Base-by-base conservation (phyloP, 2,888 invertebrate species). In the Gymnoscelis rufifasciata region DNA sequence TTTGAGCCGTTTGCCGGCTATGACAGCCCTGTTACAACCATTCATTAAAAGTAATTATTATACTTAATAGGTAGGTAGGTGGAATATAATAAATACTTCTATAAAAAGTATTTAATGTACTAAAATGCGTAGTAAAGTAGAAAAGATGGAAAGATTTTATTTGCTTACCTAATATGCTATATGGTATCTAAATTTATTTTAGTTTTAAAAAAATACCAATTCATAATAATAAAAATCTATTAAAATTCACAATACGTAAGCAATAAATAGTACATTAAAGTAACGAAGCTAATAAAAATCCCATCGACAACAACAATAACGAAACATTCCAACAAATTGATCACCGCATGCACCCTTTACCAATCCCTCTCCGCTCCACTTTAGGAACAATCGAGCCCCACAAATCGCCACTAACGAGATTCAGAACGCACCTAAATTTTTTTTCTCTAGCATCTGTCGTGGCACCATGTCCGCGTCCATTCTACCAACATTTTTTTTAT, bases 401-500 rank as follows among this genome's bases (percentile, higher is more conserved):
- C 70, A 74, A 76, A 73, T 72, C 67, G 66, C 51, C 54, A 64
- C 66, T 74, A 79, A 83, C 69, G 69, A 75, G 73, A 76, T 79
- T 78, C 75, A 57, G 60, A 68, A 59, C 70, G 64, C 59, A 63
- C 59, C 55, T 59, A 62, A 51, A 58, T 45, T 57, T 69, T 74
- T 78, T 76, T 73, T 71, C 62, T 51, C 54, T 60, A 63, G 71
- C 86, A 87, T 86, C 86, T 87, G 86, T 78, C 81, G 70, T 60
- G 52, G 75, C 68, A 81, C 77, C 82, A 83, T 83, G 86, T 79
- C 82, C 74, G 68, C 74, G 84, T 79, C 81, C 77, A 70, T 75
- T 71, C 71, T 63, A 68, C 58, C 64, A 59, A 59, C 39, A 27
- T 43, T 45, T 66, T 66, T 54, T 54, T 52, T 54, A 63, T 65